Conservation (phyloP, 2,113 vertebrate genomes). For the Cryptoleucopteryx plumbea region DNA sequence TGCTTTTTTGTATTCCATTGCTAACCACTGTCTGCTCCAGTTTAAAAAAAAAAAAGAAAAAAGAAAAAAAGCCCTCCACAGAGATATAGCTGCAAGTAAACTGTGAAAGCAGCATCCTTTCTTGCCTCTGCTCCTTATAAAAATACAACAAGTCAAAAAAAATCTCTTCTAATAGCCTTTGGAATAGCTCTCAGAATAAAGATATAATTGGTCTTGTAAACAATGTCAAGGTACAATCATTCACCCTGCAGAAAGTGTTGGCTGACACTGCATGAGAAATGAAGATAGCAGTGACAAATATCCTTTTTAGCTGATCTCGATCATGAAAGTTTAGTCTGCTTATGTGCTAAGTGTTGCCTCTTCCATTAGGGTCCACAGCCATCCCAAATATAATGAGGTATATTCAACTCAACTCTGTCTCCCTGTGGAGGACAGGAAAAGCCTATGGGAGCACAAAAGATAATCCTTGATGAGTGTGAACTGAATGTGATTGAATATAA, state of each 20-base stretch:
- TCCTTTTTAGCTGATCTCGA: not conserved
- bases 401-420: not conserved
- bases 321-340: slow-evolving; percentile 21
- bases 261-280: not conserved
- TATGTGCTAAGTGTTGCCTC: slow-evolving; percentile 5
- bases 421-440: slow-evolving; percentile 36
- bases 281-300: not conserved
- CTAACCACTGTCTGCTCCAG: slow-evolving; percentile 51
- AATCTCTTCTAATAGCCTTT: not conserved
- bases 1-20: slow-evolving; percentile 55
- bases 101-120: not conserved
- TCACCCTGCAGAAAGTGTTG: not conserved
- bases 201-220: slow-evolving; percentile 27
- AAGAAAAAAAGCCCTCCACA: not conserved
- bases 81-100: slow-evolving; percentile 20
- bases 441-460: slow-evolving; percentile 62
- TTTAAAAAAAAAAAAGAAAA: not conserved
- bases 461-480: slow-evolving; percentile 63
- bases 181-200: slow-evolving; percentile 35
- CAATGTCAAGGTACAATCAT: not conserved
- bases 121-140: not conserved
- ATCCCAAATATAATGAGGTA: slow-evolving; percentile 23
- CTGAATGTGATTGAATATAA: slow-evolving; percentile 69
- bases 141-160: not conserved
- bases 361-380: slow-evolving; percentile 40